Percentiles rank a stretch among this genome's conserved stretches.
phyloP scores from a whole-genome alignment of 2,113 vertebrate genomes.

The Poecile atricapillus region DNA sequence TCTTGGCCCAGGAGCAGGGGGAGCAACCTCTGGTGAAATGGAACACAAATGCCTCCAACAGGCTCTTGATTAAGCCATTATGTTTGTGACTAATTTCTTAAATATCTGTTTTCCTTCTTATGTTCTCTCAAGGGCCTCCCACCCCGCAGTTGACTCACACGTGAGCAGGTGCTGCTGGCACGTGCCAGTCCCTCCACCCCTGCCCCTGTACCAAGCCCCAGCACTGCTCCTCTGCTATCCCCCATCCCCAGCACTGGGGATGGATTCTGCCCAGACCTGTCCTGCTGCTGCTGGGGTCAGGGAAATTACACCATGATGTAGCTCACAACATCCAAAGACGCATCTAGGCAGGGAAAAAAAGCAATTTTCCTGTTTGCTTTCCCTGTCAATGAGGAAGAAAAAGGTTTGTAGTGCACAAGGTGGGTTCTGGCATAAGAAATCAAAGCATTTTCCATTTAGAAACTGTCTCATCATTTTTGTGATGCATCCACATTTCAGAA shows the following conservation, averaged over 20 bases:
- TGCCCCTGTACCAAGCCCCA: neutral
- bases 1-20: neutral
- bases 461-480: neutral
- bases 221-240: neutral
- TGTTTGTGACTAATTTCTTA: conserved; percentile 57
- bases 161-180: neutral
- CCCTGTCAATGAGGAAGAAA: neutral
- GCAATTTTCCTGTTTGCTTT: neutral
- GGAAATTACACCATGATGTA: rapidly evolving
- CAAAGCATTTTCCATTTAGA: neutral
- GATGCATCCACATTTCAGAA: neutral
- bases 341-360: neutral
- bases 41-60: neutral
- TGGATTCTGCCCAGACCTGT: neutral
- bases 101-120: conserved; percentile 45
- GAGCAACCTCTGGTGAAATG: neutral
- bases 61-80: conserved; percentile 37
- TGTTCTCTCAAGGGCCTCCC: conserved; percentile 4
- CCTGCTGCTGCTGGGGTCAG: neutral
- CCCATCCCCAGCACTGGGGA: neutral
- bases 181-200: neutral
- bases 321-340: neutral
- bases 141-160: neutral
- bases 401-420: neutral
- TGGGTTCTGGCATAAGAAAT: neutral